phyloP scores from a whole-genome alignment of 1,140 invertebrate species.

The Meloidogyne floridensis region DNA sequence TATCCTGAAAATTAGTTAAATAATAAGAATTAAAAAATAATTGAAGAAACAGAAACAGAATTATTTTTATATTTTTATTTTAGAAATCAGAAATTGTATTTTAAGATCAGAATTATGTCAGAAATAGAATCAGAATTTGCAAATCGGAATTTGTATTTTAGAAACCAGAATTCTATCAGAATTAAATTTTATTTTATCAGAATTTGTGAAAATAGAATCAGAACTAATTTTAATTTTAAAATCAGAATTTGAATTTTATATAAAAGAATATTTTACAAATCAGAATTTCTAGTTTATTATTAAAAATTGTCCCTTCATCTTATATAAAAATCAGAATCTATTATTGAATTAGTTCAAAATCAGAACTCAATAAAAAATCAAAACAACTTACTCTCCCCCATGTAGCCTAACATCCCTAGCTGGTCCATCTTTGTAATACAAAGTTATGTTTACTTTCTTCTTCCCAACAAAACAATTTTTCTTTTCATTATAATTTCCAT shows the following conservation, averaged over 20 bases:
- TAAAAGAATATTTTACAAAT: background rate
- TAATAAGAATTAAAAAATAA: no score
- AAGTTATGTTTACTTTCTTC: slow-evolving; percentile 38
- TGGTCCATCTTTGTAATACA: slow-evolving; percentile 53
- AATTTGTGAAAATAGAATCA: no score
- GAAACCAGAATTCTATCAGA: background rate
- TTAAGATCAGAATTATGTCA: background rate
- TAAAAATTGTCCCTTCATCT: background rate
- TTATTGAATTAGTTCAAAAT: background rate
- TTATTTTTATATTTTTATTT: background rate
- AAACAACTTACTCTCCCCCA: slow-evolving; percentile 34
- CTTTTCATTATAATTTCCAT: slow-evolving; percentile 9
- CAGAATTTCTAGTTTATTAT: background rate
- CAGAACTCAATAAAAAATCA: no score
- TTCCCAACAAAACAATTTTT: slow-evolving; percentile 1
- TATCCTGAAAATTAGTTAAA: slow-evolving; percentile 28
- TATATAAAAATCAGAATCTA: background rate
- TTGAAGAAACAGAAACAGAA: background rate
- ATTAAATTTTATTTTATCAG: no score
- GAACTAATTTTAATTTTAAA: no score
- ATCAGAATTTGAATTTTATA: no score
- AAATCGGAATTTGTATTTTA: no score
- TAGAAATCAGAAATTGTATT: background rate
- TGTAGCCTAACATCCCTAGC: slow-evolving; percentile 36
- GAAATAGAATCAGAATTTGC: no score